Evolutionary conservation across 2,113 vertebrate species (phyloP).

Genomic region (Pristiophorus japonicus): DNA sequence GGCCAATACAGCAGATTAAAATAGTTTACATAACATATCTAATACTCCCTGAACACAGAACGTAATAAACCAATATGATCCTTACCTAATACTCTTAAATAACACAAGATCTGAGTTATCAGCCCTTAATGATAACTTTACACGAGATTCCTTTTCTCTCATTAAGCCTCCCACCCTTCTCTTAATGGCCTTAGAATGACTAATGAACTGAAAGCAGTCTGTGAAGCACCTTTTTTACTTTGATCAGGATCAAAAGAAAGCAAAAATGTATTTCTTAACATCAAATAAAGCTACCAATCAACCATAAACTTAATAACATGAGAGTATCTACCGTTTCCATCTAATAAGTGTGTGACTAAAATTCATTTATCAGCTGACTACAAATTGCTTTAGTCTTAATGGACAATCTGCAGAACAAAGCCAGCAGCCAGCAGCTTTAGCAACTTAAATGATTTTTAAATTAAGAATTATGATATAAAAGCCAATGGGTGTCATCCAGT

Average conservation of each 20-base stretch:
- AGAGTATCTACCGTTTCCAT: neutral
- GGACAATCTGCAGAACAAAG: slow-evolving; percentile 17
- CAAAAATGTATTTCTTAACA: neutral
- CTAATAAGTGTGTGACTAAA: neutral
- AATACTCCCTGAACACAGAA: neutral
- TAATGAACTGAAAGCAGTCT: neutral
- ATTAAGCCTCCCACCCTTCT: neutral
- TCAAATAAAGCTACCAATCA: neutral
- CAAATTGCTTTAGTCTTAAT: neutral
- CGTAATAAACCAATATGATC: neutral
- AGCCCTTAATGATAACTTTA: neutral
- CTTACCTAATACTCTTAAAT: neutral
- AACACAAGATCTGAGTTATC: neutral
- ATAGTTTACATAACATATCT: neutral
- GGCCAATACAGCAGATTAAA: neutral
- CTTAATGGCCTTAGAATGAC: neutral
- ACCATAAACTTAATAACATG: neutral
- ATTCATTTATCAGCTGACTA: neutral
- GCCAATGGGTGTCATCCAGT: neutral
- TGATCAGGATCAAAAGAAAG: neutral
- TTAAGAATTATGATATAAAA: slow-evolving; percentile 18
- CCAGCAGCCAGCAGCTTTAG: neutral
- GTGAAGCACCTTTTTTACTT: neutral
- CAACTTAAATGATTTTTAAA: slow-evolving; percentile 6
- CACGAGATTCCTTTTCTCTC: neutral